These are phyloP conservation scores for Emydoidea blandingii DNA, from an alignment of 2,797 vertebrate species.

Conservation along the genomic window DNA sequence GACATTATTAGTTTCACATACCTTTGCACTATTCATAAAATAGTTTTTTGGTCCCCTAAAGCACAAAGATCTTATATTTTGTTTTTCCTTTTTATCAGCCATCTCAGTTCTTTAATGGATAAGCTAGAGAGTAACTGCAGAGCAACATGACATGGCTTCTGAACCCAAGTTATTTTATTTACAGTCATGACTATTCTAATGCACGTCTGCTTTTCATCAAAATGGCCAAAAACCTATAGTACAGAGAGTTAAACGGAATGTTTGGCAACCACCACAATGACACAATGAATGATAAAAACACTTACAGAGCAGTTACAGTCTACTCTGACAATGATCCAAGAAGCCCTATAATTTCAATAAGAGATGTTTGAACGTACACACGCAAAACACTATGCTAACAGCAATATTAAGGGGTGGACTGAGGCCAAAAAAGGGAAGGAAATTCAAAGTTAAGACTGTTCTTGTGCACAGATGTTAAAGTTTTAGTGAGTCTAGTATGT, in stretches of 20 bases:
- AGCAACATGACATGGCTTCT: conserved; percentile 3
- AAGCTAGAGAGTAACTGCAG: conserved; percentile 7
- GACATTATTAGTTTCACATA: background rate
- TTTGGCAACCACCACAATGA: conserved; percentile 59
- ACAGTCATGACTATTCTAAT: background rate
- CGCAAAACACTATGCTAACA: background rate
- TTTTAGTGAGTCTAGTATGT: rapidly evolving
- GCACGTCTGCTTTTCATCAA: conserved; percentile 71
- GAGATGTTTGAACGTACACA: background rate
- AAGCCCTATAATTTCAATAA: background rate
- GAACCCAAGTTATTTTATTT: conserved; percentile 52
- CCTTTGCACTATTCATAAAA: background rate
- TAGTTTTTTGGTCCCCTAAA: background rate
- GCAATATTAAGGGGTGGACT: rapidly evolving
- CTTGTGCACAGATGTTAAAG: rapidly evolving
- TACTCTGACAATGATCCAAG: background rate
- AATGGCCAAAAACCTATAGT: conserved; percentile 47
- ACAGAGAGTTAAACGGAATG: conserved; percentile 47
- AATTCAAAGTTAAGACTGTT: background rate
- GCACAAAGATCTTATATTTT: background rate
- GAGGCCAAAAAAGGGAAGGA: background rate
- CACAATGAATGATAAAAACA: conserved; percentile 57
- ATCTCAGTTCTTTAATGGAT: background rate
- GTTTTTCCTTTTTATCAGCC: background rate
- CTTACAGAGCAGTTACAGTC: conserved; percentile 43